Evolutionary conservation across 2,113 vertebrate species (phyloP).

Genomic region (Indicator maculatus): DNA sequence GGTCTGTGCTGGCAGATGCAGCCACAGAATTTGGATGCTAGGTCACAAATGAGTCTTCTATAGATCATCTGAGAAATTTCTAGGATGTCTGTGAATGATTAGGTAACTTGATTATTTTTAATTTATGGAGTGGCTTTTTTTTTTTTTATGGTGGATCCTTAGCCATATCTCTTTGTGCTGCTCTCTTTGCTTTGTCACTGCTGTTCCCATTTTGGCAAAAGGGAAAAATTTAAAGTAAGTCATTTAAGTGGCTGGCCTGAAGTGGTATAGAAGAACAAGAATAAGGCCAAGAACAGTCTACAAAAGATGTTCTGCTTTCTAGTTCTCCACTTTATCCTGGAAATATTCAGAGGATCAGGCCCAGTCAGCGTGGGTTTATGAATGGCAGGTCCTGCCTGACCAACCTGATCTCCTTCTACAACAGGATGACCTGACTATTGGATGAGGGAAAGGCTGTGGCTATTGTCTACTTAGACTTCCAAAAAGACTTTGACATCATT

Average conservation of each 20-base stretch:
- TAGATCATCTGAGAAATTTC: neutral
- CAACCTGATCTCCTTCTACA: no score
- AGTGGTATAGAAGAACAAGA: neutral
- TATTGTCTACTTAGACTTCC: no score
- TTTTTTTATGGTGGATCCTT: neutral
- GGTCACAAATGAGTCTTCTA: neutral
- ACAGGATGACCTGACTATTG: no score
- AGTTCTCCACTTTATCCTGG: neutral
- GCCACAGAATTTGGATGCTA: neutral
- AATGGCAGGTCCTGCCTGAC: no score
- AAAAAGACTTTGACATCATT: no score
- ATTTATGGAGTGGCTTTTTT: neutral
- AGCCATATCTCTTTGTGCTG: neutral
- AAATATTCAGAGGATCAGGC: neutral
- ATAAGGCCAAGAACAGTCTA: neutral
- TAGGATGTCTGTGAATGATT: neutral
- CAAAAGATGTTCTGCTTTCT: neutral
- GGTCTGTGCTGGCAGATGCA: neutral
- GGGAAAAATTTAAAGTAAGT: neutral
- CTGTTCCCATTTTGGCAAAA: neutral
- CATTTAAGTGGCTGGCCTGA: neutral
- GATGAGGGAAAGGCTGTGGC: no score
- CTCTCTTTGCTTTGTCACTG: neutral
- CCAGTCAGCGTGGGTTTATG: no score
- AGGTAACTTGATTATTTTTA: neutral